These are phyloP conservation scores for Scyliorhinus canicula DNA, from an alignment of 2,797 vertebrate species.

Conservation along the genomic window DNA sequence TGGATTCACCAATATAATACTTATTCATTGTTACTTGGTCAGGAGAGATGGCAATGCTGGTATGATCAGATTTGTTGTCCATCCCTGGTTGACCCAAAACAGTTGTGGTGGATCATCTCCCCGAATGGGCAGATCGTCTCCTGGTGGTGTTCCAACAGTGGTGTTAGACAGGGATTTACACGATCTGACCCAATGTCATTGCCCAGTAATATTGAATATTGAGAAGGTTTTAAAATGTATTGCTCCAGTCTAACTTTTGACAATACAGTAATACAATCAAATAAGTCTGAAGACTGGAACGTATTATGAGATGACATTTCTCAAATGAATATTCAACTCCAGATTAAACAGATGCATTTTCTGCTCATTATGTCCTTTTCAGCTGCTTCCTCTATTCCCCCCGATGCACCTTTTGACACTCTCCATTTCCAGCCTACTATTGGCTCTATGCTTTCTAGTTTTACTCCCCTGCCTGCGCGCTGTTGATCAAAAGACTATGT, in stretches of 20 bases:
- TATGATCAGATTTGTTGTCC: background rate
- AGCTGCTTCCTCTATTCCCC: background rate
- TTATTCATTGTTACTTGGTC: background rate
- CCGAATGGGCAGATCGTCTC: background rate
- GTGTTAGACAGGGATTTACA: background rate
- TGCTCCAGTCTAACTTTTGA: background rate
- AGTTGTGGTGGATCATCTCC: background rate
- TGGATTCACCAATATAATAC: background rate
- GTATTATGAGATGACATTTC: background rate
- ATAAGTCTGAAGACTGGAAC: background rate
- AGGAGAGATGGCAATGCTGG: background rate
- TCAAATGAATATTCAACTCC: background rate
- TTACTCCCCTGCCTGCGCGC: background rate
- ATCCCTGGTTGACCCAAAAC: background rate
- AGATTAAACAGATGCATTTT: background rate
- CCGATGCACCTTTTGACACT: background rate
- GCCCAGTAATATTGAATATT: background rate
- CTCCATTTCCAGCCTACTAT: background rate
- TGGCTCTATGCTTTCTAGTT: background rate
- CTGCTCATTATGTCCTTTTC: background rate
- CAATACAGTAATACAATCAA: background rate
- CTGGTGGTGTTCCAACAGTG: background rate
- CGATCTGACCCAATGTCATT: background rate
- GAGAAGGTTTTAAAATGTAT: background rate
- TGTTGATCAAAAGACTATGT: background rate